Evolutionary conservation across 2,888 invertebrate species (phyloP).

Genomic region (Eupithecia pulchellata): DNA sequence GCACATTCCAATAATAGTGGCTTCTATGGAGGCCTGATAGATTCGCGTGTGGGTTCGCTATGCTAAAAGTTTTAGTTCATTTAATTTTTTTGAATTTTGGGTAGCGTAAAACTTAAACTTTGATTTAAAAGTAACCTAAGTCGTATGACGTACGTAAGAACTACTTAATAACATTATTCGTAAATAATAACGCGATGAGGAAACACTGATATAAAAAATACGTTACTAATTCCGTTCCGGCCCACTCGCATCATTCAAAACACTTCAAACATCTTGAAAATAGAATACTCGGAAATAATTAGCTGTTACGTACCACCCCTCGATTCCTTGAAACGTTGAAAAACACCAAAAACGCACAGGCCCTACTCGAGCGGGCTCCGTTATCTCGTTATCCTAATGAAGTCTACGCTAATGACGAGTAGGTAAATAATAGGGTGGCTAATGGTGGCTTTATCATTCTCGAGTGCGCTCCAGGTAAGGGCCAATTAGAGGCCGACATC

Average conservation of each 20-base stretch:
- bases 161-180: not conserved
- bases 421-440: slow-evolving; percentile 86
- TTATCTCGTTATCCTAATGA: slow-evolving; percentile 86
- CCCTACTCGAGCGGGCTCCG: slow-evolving; percentile 75
- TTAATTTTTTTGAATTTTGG: not conserved
- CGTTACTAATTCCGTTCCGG: slow-evolving; percentile 9
- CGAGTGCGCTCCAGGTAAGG: slow-evolving; percentile 85
- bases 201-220: slow-evolving; percentile 4
- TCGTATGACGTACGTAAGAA: not conserved
- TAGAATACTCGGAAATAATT: slow-evolving; percentile 69
- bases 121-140: not conserved
- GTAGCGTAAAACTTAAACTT: not conserved
- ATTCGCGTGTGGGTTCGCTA: not conserved
- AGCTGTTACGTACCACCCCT: slow-evolving; percentile 61
- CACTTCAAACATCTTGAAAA: slow-evolving; percentile 37
- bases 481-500: slow-evolving; percentile 85
- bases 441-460: slow-evolving; percentile 86
- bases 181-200: not conserved
- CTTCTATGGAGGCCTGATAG: slow-evolving; percentile 9
- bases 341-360: slow-evolving; percentile 77
- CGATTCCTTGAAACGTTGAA: slow-evolving; percentile 68
- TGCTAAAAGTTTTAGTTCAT: not conserved
- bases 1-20: slow-evolving; percentile 11
- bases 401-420: slow-evolving; percentile 86
- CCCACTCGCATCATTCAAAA: slow-evolving; percentile 28